Conservation (phyloP, 2,113 vertebrate species). For the Aythya baeri region DNA sequence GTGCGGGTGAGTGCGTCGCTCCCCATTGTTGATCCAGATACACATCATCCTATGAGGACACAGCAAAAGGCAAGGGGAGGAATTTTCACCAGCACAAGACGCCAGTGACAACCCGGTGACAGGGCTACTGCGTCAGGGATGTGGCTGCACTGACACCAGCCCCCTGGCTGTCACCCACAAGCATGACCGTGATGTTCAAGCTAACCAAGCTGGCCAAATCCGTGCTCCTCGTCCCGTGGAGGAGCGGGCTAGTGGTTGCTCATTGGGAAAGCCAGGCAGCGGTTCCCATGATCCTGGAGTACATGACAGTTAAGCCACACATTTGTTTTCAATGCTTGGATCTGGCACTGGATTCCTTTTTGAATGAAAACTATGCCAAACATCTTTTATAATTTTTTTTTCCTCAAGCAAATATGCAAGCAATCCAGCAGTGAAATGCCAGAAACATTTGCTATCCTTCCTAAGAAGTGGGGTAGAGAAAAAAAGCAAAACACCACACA, state of each 20-base stretch:
- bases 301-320: constrained; percentile 67
- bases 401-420: constrained; percentile 60
- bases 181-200: not conserved
- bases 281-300: constrained; percentile 72
- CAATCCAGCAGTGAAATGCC: constrained; percentile 41
- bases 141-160: constrained; percentile 26
- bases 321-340: constrained; percentile 67
- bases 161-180: not conserved
- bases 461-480: constrained; percentile 22
- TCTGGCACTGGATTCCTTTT: constrained; percentile 66
- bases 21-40: constrained; percentile 11
- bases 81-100: not conserved
- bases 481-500: not conserved
- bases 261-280: constrained; percentile 49
- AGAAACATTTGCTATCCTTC: constrained; percentile 58
- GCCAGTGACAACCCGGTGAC: not conserved
- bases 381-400: constrained; percentile 64
- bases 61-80: not conserved
- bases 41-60: not conserved
- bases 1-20: not conserved
- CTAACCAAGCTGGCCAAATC: not conserved
- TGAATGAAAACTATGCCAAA: constrained; percentile 74
- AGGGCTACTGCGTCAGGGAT: not conserved
- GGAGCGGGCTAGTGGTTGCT: not conserved
- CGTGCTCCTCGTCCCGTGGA: not conserved